These are phyloP conservation scores for Anagyrus pseudococci DNA, from an alignment of 2,888 invertebrate species.

Conservation along the genomic window DNA sequence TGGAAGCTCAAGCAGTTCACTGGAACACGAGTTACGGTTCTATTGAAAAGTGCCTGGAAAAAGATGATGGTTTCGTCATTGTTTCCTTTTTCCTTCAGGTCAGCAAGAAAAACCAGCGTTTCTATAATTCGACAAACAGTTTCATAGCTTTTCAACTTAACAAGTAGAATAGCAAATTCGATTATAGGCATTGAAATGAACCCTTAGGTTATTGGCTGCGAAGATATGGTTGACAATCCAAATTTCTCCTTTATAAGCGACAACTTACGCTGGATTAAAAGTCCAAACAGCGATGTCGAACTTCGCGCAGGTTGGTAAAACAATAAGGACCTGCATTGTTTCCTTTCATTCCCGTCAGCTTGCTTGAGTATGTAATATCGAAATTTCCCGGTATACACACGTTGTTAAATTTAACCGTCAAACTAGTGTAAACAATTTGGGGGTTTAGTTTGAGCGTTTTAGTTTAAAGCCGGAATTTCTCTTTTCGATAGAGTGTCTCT, in stretches of 20 bases:
- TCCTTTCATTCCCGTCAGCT: too few species aligned
- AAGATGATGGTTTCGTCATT: slow-evolving; percentile 47
- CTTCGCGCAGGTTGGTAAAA: slow-evolving; percentile 43
- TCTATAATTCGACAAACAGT: too few species aligned
- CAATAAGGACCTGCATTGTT: too few species aligned
- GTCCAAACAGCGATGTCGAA: slow-evolving; percentile 26
- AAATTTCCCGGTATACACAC: too few species aligned
- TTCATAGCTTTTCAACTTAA: slow-evolving; percentile 5
- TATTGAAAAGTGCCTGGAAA: slow-evolving; percentile 46
- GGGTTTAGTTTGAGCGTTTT: background rate
- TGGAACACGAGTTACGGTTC: slow-evolving; percentile 47
- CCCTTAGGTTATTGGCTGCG: slow-evolving; percentile 51
- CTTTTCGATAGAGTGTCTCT: slow-evolving; percentile 41
- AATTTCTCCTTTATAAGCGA: slow-evolving; percentile 44
- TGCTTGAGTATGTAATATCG: too few species aligned
- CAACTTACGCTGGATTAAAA: slow-evolving; percentile 42
- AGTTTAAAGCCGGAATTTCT: background rate
- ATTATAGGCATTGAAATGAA: too few species aligned
- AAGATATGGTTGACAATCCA: slow-evolving; percentile 47
- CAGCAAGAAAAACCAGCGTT: too few species aligned
- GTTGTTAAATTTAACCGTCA: too few species aligned
- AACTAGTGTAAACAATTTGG: too few species aligned
- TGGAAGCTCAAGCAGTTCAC: slow-evolving; percentile 51
- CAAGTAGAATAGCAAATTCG: too few species aligned
- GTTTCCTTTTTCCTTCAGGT: slow-evolving; percentile 49